Evolutionary conservation across 2,797 vertebrate genomes (phyloP).

Genomic region (Microctenopoma lineatum): DNA sequence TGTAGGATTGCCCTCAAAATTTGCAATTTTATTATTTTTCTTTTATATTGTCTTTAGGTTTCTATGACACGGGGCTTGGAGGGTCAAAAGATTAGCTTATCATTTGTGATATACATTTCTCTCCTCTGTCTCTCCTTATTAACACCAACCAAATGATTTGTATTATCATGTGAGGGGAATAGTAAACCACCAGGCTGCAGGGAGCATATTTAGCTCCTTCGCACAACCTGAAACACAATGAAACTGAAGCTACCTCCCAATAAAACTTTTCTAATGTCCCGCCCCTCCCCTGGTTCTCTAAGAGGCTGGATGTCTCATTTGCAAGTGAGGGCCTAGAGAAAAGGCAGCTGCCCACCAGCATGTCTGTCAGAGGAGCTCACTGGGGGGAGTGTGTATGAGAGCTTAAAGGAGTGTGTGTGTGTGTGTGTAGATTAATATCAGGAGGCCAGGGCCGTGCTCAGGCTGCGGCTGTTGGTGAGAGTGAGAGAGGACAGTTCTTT

Average conservation of each 20-base stretch:
- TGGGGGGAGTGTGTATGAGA: slow-evolving; percentile 56
- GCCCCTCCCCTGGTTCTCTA: slow-evolving; percentile 58
- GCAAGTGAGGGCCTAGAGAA: slow-evolving; percentile 71
- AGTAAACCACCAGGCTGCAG: slow-evolving; percentile 15
- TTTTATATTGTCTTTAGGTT: background rate
- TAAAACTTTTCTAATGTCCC: slow-evolving; percentile 74
- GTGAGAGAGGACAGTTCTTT: slow-evolving; percentile 81
- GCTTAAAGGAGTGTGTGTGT: slow-evolving; percentile 39
- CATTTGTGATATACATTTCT: background rate
- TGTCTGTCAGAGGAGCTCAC: slow-evolving; percentile 70
- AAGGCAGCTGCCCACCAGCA: slow-evolving; percentile 73
- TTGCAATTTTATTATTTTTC: too few relatives aligned
- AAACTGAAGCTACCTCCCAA: slow-evolving; percentile 64
- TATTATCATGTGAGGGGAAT: slow-evolving; percentile 21
- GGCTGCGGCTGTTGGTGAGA: slow-evolving; percentile 73
- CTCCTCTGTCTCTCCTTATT: background rate
- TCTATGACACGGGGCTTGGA: background rate
- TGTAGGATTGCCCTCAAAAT: too few relatives aligned
- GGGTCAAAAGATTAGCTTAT: too few relatives aligned
- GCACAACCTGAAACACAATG: slow-evolving; percentile 32
- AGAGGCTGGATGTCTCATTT: slow-evolving; percentile 77
- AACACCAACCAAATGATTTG: background rate
- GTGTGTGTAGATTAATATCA: slow-evolving; percentile 83
- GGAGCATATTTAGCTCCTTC: slow-evolving; percentile 20
- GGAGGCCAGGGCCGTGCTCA: slow-evolving; percentile 77